Evolutionary conservation across 2,113 vertebrate species (phyloP).

Genomic region (Scomber scombrus): DNA sequence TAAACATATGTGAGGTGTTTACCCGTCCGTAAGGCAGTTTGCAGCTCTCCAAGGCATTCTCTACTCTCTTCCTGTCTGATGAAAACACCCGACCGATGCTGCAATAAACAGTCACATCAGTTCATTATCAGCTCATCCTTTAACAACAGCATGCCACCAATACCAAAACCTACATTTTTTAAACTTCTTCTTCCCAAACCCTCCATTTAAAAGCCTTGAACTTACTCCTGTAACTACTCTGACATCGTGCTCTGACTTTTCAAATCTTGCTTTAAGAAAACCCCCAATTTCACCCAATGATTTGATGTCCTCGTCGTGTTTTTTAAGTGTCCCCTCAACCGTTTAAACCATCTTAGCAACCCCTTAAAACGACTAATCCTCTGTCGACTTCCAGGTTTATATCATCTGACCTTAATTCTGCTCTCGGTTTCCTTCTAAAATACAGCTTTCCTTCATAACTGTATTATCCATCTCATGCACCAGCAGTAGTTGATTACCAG

Average conservation of each 20-base stretch:
- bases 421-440: constrained; percentile 38
- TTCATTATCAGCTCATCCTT: constrained; percentile 4
- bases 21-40: constrained; percentile 95
- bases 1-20: constrained; percentile 49
- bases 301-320: background rate
- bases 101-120: constrained; percentile 51
- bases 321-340: background rate
- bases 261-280: background rate
- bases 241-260: background rate
- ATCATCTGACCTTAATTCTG: constrained; percentile 53
- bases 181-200: background rate
- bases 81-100: constrained; percentile 97
- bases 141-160: background rate
- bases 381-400: background rate
- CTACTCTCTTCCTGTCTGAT: constrained; percentile 94
- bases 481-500: constrained; percentile 72
- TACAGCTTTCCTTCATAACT: constrained; percentile 44
- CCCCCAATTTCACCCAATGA: background rate
- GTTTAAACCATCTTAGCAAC: background rate
- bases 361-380: background rate
- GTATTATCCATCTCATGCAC: constrained; percentile 61
- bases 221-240: background rate
- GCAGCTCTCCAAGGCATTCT: constrained; percentile 93
- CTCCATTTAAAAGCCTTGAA: background rate
- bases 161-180: background rate